These are phyloP conservation scores for Drosophila helvetica DNA, from an alignment of 2,888 invertebrate species.

Conservation along the genomic window DNA sequence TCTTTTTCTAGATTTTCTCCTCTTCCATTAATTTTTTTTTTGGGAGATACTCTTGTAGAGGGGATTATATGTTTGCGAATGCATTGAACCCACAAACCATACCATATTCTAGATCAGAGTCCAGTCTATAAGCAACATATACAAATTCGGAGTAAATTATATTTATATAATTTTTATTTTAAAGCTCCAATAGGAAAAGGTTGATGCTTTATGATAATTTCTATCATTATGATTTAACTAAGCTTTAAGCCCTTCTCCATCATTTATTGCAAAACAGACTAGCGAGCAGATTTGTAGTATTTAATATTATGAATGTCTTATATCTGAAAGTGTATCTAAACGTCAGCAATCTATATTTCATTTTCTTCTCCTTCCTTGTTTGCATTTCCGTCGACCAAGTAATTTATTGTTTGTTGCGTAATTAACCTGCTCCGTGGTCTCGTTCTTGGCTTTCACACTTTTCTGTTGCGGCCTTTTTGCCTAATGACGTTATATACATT, in stretches of 20 bases:
- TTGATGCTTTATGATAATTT: too few species aligned
- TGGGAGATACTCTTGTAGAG: background rate
- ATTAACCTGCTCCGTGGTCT: slow-evolving; percentile 69
- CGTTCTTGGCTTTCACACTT: slow-evolving; percentile 62
- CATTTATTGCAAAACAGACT: too few species aligned
- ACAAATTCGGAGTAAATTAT: too few species aligned
- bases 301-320: background rate
- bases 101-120: too few species aligned
- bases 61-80: background rate
- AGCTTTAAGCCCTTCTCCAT: too few species aligned
- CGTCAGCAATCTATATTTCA: background rate
- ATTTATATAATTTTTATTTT: too few species aligned
- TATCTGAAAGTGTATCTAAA: background rate
- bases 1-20: background rate
- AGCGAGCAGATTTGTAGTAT: background rate
- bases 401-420: slow-evolving; percentile 77
- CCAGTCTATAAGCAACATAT: too few species aligned
- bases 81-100: too few species aligned
- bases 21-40: background rate
- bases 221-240: too few species aligned
- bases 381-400: slow-evolving; percentile 45
- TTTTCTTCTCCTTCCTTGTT: background rate
- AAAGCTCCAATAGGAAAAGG: too few species aligned
- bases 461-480: slow-evolving; percentile 34
- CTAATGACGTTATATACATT: slow-evolving; percentile 39